Evolutionary conservation across 1,140 invertebrate species (phyloP).

Genomic region (Pachypeltis micranthus): DNA sequence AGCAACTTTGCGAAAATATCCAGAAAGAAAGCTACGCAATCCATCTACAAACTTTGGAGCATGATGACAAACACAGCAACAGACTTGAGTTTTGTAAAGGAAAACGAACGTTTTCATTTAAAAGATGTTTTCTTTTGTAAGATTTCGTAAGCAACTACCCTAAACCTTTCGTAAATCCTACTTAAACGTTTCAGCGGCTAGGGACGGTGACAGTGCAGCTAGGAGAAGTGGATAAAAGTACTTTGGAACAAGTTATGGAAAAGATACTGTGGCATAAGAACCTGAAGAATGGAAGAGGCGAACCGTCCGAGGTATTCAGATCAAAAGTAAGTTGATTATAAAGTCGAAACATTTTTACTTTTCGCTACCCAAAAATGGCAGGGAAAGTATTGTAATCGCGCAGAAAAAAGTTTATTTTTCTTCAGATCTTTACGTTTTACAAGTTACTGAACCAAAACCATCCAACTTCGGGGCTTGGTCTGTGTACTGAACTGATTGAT

Average conservation of each 20-base stretch:
- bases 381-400: neutral
- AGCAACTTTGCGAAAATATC: too few relatives aligned
- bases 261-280: slow-evolving; percentile 26
- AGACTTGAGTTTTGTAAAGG: too few relatives aligned
- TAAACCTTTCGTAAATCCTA: slow-evolving; percentile 3
- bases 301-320: slow-evolving; percentile 23
- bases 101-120: neutral
- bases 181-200: slow-evolving; percentile 25
- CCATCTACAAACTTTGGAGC: too few relatives aligned
- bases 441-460: neutral
- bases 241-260: slow-evolving; percentile 25
- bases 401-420: neutral
- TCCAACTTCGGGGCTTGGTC: neutral
- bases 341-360: neutral
- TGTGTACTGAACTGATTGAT: neutral
- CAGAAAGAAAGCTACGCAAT: too few relatives aligned
- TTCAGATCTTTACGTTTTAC: neutral
- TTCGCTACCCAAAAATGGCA: neutral
- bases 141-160: neutral
- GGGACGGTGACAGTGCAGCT: slow-evolving; percentile 25
- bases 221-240: slow-evolving; percentile 13
- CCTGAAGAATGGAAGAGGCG: slow-evolving; percentile 15
- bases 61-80: too few relatives aligned
- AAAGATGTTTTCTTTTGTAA: neutral
- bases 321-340: slow-evolving; percentile 24